phyloP scores from a whole-genome alignment of 2,888 invertebrate species.

The Eledone cirrhosa region DNA sequence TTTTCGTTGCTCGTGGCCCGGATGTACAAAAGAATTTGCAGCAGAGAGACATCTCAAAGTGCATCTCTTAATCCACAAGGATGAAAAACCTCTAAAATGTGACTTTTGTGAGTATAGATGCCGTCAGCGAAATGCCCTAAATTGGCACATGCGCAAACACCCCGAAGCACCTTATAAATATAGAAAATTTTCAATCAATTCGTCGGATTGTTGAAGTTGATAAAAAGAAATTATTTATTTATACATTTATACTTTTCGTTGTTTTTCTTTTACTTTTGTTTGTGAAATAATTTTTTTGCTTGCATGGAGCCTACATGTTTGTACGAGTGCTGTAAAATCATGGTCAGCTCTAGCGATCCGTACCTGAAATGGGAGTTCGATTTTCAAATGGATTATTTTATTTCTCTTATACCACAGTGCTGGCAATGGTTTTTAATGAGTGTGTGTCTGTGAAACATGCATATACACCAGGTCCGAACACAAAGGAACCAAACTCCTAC shows the following conservation, averaged over 20 bases:
- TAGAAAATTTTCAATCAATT: constrained; percentile 34
- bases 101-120: constrained; percentile 57
- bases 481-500: no score
- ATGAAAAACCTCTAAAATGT: constrained; percentile 58
- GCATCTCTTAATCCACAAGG: constrained; percentile 52
- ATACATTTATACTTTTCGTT: background rate
- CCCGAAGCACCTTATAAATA: constrained; percentile 51
- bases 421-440: no score
- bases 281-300: background rate
- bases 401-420: no score
- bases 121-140: constrained; percentile 55
- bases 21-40: constrained; percentile 51
- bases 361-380: no score
- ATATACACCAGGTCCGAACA: no score
- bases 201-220: constrained; percentile 21
- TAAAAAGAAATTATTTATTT: constrained; percentile 17
- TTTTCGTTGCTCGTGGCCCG: constrained; percentile 48
- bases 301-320: no score
- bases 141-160: constrained; percentile 61
- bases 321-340: no score
- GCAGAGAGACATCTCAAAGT: constrained; percentile 51
- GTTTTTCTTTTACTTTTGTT: constrained; percentile 1
- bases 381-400: no score
- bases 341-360: no score
- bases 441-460: no score